phyloP scores from a whole-genome alignment of 2,113 vertebrate genomes.

The Mesocricetus auratus region DNA sequence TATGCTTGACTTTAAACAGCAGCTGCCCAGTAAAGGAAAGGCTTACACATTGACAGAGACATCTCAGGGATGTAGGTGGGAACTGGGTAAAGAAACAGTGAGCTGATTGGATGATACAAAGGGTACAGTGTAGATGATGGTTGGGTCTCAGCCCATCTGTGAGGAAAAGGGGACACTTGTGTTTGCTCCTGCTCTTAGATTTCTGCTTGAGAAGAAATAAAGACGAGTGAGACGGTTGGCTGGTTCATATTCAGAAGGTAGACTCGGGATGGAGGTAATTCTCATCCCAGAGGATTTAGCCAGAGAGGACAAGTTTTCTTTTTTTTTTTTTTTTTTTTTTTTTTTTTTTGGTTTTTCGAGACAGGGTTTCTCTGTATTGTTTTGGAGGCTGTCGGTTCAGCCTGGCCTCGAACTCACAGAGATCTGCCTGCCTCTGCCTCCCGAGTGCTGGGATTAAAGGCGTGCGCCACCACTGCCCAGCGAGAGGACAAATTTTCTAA shows the following conservation, averaged over 20 bases:
- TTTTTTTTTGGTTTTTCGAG: too few species aligned
- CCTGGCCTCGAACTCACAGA: too few species aligned
- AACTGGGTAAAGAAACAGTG: background rate
- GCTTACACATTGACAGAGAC: slow-evolving; percentile 6
- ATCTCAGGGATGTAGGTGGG: background rate
- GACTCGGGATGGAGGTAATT: background rate
- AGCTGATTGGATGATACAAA: background rate
- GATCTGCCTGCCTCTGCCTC: too few species aligned
- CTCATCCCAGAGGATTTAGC: slow-evolving; percentile 5
- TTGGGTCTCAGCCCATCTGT: slow-evolving; percentile 4
- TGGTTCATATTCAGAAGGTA: background rate
- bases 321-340: too few species aligned
- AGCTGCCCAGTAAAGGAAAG: background rate
- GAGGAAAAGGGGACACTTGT: background rate
- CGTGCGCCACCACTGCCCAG: too few species aligned
- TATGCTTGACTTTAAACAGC: slow-evolving; percentile 28
- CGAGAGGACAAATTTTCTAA: background rate
- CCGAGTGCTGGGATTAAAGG: too few species aligned
- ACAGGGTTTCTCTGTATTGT: too few species aligned
- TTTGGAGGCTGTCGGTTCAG: too few species aligned
- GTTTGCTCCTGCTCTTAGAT: background rate
- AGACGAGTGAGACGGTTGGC: background rate
- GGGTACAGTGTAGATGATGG: background rate
- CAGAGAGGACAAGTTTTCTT: background rate
- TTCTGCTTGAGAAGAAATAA: slow-evolving; percentile 1